Percentiles rank a stretch among this genome's conserved stretches.
Conservation (phyloP, 2,113 vertebrate genomes). For the Cryptoleucopteryx plumbea region DNA sequence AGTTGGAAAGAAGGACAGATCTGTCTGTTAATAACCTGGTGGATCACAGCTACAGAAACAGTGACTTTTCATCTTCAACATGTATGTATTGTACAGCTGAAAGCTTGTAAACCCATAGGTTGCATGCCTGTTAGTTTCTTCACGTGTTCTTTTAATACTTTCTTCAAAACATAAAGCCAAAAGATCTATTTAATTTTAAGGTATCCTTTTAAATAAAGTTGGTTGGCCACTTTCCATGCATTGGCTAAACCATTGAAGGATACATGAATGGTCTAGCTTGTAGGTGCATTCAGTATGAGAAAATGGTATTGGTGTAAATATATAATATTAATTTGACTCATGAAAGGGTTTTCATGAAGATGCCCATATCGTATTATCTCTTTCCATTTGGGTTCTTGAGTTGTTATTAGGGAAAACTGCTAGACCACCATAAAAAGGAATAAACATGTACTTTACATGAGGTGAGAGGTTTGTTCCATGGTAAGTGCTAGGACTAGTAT, state of each 20-base stretch:
- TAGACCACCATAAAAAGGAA: background rate
- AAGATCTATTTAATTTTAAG: background rate
- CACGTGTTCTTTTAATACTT: background rate
- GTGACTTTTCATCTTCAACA: constrained; percentile 75
- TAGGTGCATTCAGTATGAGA: background rate
- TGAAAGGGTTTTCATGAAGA: background rate
- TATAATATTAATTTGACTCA: background rate
- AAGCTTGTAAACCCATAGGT: background rate
- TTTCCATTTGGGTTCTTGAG: background rate
- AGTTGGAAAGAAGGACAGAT: constrained; percentile 80
- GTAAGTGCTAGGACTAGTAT: background rate
- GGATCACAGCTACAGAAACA: constrained; percentile 77
- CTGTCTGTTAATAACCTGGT: constrained; percentile 68
- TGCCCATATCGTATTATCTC: rapidly evolving
- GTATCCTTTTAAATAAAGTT: background rate
- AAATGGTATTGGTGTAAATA: background rate
- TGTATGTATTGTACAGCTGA: constrained; percentile 73
- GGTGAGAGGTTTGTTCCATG: background rate
- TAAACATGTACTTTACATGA: background rate
- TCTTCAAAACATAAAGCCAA: background rate
- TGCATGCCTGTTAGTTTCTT: background rate
- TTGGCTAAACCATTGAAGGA: background rate
- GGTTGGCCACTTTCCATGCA: rapidly evolving
- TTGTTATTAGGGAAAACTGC: background rate
- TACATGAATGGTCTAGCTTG: background rate